phyloP scores from a whole-genome alignment of 2,797 vertebrate species.

The Chiroxiphia lanceolata region DNA sequence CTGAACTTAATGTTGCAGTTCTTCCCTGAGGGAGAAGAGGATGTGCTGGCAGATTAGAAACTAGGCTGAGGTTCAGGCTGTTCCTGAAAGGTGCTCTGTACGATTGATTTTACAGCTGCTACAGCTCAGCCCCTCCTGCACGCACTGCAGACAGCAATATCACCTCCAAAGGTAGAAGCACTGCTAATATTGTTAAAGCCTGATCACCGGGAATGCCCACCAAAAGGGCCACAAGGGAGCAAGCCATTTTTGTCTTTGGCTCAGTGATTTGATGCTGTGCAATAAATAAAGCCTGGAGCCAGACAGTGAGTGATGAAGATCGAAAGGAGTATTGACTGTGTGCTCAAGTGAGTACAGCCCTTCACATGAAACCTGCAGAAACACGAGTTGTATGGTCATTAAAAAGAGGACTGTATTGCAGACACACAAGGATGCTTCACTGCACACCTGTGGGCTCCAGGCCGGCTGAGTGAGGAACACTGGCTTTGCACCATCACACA shows the following conservation, averaged over 20 bases:
- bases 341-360: constrained; percentile 1
- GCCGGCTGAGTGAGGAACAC: fast-evolving
- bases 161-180: neutral
- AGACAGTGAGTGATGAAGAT: constrained; percentile 59
- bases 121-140: neutral
- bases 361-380: neutral
- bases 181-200: constrained; percentile 11
- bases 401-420: neutral
- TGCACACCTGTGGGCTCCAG: neutral
- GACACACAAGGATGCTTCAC: neutral
- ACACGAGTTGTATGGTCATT: neutral
- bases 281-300: constrained; percentile 50
- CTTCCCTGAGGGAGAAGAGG: neutral
- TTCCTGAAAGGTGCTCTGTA: neutral
- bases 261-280: neutral
- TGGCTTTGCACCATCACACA: neutral
- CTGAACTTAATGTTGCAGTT: neutral
- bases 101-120: neutral
- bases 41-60: neutral
- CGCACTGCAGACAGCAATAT: neutral
- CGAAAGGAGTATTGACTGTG: constrained; percentile 28
- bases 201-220: neutral
- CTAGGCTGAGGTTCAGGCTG: neutral
- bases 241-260: neutral
- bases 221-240: neutral